phyloP scores from a whole-genome alignment of 2,888 invertebrate species.

The Lycocerus yunnanus region DNA sequence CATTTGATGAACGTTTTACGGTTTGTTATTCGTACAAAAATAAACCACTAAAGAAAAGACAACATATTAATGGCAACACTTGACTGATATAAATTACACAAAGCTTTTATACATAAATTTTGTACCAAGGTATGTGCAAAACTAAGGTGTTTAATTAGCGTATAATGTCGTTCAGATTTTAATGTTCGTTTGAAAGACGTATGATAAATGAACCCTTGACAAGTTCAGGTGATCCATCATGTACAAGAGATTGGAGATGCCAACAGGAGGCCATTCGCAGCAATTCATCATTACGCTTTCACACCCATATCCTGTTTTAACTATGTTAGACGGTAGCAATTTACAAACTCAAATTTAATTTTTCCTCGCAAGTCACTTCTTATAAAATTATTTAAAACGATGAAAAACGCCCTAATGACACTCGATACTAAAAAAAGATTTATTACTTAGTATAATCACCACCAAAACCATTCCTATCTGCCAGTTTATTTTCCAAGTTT shows the following conservation, averaged over 20 bases:
- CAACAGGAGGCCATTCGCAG: constrained; percentile 44
- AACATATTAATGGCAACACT: constrained; percentile 39
- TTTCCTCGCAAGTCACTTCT: background rate
- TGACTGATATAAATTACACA: constrained; percentile 35
- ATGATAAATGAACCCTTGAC: constrained; percentile 57
- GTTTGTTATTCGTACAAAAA: constrained; percentile 44
- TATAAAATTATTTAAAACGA: background rate
- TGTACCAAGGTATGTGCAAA: constrained; percentile 33
- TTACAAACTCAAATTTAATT: constrained; percentile 1
- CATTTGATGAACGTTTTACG: constrained; percentile 45
- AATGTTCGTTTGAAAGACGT: constrained; percentile 34
- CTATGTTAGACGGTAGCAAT: constrained; percentile 6
- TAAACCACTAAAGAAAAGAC: constrained; percentile 40
- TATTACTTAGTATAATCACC: background rate
- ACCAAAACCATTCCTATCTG: background rate
- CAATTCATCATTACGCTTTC: constrained; percentile 43
- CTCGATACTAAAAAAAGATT: background rate
- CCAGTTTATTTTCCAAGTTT: background rate
- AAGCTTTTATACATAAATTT: constrained; percentile 27
- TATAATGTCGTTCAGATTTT: constrained; percentile 41
- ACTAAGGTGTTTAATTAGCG: constrained; percentile 39
- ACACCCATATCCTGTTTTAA: constrained; percentile 24
- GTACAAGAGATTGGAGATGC: constrained; percentile 55
- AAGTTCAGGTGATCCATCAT: constrained; percentile 57
- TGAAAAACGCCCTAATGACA: background rate